Evolutionary conservation across 2,113 vertebrate species (phyloP), one percentile per base, ranked within the genome.

Genomic region (Suricata suricatta): DNA sequence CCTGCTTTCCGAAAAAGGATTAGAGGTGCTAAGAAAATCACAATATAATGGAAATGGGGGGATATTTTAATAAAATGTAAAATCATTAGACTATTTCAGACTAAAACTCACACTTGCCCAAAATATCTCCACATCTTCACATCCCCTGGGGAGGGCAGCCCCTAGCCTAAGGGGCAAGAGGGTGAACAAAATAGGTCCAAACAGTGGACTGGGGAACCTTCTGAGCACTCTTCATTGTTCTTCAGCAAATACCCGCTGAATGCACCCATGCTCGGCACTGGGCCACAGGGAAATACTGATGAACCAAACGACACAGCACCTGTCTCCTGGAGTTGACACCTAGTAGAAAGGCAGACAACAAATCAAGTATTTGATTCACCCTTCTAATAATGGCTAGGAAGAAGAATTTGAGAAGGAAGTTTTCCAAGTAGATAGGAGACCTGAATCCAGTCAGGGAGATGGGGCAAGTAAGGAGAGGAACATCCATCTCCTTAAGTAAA

Each of bases 1-100:
- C 21, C 82, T 96, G 86, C 44, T 96, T 95, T 97, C 83, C 64
- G 93, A 88, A 91, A 91, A 84, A 93, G 50, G 50, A 94, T 64
- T 29, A 35, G 50, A 89, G 90, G 29, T 85, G 74, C 44, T 90
- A 79, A 95, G 84, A 97, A 97, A 91, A 95, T 92, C 47, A 96
- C 96, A 88, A 31, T 16, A 13, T n/a, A 85, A 35, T 63, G n/a
- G 17, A 94, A 88, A 38, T 63, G 2, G 6, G 14, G 14, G 31
- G 21, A 64, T 89, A 92, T 60, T 88, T 83, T 79, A 72, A 68
- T 69, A 10, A 85, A 35, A 88, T 19, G 35, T n/a, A 83, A 93
- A 94, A 86, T 74, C 66, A 74, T 80, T 82, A 63, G 12, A 69
- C 16, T 89, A 19, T 80, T 83, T 25, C 86, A 86, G 11, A 85